phyloP scores from a whole-genome alignment of 1,140 invertebrate genomes.

The Acromyrmex charruanus region DNA sequence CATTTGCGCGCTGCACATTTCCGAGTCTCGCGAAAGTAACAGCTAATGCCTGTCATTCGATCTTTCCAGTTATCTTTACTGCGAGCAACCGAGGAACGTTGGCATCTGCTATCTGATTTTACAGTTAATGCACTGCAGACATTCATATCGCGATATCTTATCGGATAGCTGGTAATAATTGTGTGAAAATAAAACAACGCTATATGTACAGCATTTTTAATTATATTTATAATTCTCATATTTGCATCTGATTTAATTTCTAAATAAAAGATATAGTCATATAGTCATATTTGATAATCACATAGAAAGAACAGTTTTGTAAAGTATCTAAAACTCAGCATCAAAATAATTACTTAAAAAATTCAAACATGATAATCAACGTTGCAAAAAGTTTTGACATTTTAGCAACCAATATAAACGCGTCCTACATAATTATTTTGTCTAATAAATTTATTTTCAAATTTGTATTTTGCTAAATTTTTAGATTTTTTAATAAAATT shows the following conservation, averaged over 20 bases:
- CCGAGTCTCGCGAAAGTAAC: conserved; percentile 27
- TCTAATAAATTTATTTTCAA: no score
- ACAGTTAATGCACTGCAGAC: neutral
- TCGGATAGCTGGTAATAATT: neutral
- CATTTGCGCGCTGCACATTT: neutral
- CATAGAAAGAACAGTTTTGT: no score
- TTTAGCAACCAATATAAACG: no score
- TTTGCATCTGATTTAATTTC: neutral
- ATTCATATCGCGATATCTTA: neutral
- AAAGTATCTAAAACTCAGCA: no score
- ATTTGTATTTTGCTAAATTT: no score
- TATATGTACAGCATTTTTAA: neutral
- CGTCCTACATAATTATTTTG: no score
- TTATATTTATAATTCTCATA: neutral
- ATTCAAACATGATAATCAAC: no score
- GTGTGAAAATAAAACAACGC: neutral
- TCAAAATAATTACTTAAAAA: no score
- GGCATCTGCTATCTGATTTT: conserved; percentile 18
- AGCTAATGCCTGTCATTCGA: conserved; percentile 11
- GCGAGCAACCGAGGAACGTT: neutral
- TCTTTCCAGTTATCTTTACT: conserved; percentile 20
- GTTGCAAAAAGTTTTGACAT: no score
- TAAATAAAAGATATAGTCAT: conserved; percentile 6
- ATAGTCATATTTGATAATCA: neutral
- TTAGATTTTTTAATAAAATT: no score